These are phyloP conservation scores for Flexamia atlantica DNA, from an alignment of 2,888 invertebrate species.

Conservation along the genomic window DNA sequence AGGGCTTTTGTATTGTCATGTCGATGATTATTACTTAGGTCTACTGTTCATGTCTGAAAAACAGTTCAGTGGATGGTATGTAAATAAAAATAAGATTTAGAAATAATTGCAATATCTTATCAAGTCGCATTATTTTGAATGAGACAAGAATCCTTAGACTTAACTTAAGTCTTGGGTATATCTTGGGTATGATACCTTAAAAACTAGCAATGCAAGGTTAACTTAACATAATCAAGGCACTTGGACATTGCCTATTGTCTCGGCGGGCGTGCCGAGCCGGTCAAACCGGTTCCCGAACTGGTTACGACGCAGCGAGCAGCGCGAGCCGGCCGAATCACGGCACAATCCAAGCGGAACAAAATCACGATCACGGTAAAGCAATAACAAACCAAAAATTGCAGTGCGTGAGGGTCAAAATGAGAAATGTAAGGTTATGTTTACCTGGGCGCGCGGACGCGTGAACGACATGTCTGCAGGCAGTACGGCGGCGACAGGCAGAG, in stretches of 20 bases:
- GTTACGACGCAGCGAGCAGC: constrained; percentile 17
- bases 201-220: too few relatives aligned
- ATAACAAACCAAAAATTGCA: neutral
- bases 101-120: too few relatives aligned
- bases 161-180: too few relatives aligned
- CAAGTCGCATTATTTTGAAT: too few relatives aligned
- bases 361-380: neutral
- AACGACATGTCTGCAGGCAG: constrained; percentile 28
- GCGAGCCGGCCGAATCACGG: neutral
- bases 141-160: too few relatives aligned
- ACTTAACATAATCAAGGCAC: too few relatives aligned
- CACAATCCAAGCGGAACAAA: constrained; percentile 8
- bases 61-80: too few relatives aligned
- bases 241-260: constrained; percentile 13
- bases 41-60: too few relatives aligned
- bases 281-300: constrained; percentile 34
- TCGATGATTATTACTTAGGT: too few relatives aligned
- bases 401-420: neutral
- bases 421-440: constrained; percentile 45
- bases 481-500: constrained; percentile 14
- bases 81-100: too few relatives aligned
- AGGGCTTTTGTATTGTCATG: too few relatives aligned
- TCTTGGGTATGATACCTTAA: too few relatives aligned
- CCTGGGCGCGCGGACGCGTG: constrained; percentile 20
- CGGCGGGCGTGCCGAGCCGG: constrained; percentile 4